These are phyloP conservation scores for Thelaira solivaga DNA, from an alignment of 2,888 invertebrate species.

Conservation along the genomic window DNA sequence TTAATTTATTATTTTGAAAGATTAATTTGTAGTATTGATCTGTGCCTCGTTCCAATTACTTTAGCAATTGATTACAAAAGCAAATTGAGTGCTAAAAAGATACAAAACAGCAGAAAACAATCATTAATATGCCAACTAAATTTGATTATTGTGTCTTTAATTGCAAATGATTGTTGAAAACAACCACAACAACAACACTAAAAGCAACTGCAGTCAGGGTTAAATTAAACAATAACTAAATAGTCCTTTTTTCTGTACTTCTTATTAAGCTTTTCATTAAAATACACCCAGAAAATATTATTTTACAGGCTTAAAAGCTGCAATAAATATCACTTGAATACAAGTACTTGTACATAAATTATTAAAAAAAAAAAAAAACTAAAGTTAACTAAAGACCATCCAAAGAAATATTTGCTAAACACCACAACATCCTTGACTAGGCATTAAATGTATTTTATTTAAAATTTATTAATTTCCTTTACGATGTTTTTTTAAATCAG, in stretches of 20 bases:
- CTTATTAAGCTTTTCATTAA: background rate
- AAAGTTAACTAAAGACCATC: background rate
- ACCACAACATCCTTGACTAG: constrained; percentile 54
- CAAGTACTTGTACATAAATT: constrained; percentile 23
- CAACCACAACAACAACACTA: background rate
- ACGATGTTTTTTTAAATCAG: background rate
- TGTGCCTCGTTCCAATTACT: constrained; percentile 48
- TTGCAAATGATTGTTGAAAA: constrained; percentile 60
- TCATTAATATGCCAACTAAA: constrained; percentile 58
- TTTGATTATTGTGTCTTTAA: constrained; percentile 61
- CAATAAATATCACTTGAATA: constrained; percentile 20
- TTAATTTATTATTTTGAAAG: constrained; percentile 45
- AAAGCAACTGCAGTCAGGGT: constrained; percentile 43
- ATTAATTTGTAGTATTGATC: constrained; percentile 57
- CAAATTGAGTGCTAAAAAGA: constrained; percentile 62
- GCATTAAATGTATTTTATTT: constrained; percentile 41
- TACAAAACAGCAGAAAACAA: constrained; percentile 58
- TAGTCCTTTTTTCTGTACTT: background rate
- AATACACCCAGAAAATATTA: background rate
- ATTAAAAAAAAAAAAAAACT: background rate
- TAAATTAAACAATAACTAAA: constrained; percentile 54
- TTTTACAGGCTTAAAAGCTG: background rate
- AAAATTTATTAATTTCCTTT: constrained; percentile 24
- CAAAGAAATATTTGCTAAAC: constrained; percentile 25
- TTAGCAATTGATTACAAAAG: constrained; percentile 59